A percentile compares a stretch with the other conserved stretches of the same genome.
Evolutionary conservation across 92 coral and sea anemone species (phyloP).

Genomic region (Ricordea florida): DNA sequence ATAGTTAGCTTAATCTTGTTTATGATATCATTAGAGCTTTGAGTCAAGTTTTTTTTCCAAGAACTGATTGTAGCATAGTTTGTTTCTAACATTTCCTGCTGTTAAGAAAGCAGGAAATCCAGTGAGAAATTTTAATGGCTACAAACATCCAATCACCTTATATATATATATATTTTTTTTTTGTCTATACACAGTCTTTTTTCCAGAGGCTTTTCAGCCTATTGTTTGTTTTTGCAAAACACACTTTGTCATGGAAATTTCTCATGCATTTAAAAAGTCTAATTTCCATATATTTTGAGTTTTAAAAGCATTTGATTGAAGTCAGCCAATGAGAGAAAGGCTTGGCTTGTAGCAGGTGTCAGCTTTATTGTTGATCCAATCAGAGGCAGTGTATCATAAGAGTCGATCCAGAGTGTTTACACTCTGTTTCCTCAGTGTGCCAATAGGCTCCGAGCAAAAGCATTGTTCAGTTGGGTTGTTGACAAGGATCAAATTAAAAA

Average conservation of each 20-base stretch:
- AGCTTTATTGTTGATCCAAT: conserved; percentile 59
- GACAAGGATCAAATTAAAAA: conserved; percentile 90
- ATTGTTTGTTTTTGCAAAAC: conserved; percentile 38
- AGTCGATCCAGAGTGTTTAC: conserved; percentile 53
- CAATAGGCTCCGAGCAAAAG: conserved; percentile 68
- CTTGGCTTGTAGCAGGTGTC: conserved; percentile 81
- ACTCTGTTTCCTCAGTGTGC: conserved; percentile 53
- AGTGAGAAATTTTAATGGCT: no score
- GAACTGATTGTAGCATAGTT: no score
- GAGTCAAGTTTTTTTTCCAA: no score
- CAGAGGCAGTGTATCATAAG: conserved; percentile 28
- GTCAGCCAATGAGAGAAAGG: conserved; percentile 61
- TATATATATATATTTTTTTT: not conserved
- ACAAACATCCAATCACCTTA: not conserved
- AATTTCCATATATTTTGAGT: conserved; percentile 75
- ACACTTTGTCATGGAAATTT: conserved; percentile 78
- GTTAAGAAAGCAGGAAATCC: no score
- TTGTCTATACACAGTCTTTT: no score
- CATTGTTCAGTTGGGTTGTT: conserved; percentile 81
- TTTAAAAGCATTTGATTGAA: conserved; percentile 49
- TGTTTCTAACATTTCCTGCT: no score
- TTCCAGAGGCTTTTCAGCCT: conserved; percentile 7
- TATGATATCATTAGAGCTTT: no score
- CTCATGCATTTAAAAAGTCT: conserved; percentile 62
- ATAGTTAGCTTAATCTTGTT: no score